Percentiles rank a stretch among this genome's conserved stretches.
Evolutionary conservation across 2,113 vertebrate genomes (phyloP).

Genomic region (Murina feae): DNA sequence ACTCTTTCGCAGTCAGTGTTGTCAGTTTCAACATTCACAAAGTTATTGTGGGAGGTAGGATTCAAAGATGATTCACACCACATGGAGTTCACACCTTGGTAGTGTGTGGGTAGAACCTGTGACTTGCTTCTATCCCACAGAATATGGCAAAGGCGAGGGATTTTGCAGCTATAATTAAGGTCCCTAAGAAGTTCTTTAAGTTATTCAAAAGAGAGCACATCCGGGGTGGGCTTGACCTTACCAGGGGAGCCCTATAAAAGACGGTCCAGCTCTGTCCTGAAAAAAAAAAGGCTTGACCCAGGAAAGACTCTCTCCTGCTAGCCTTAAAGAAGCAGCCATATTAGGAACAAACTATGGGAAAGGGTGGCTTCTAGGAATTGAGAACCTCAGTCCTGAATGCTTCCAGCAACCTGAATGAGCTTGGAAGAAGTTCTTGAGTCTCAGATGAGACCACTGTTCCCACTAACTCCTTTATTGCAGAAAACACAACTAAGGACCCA

Average conservation of each 20-base stretch:
- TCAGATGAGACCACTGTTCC: not conserved
- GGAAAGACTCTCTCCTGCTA: not conserved
- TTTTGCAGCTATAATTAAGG: conserved; percentile 9
- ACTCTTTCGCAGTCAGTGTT: not conserved
- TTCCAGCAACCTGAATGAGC: not conserved
- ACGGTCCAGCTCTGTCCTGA: not conserved
- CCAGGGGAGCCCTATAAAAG: not conserved
- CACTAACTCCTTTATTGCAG: not conserved
- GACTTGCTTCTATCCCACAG: not conserved
- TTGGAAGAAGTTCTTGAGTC: not conserved
- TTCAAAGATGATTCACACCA: not conserved
- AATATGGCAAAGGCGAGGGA: not conserved
- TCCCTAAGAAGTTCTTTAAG: not conserved
- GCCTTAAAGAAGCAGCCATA: not conserved
- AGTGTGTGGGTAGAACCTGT: not conserved
- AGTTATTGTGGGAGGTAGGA: not conserved
- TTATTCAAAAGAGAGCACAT: conserved; percentile 8
- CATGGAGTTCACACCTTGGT: not conserved
- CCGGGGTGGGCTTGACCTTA: not conserved
- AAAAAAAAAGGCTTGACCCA: not conserved
- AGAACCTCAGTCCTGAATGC: not conserved
- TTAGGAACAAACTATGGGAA: not conserved
- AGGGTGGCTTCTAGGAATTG: not conserved
- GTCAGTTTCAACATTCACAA: not conserved
- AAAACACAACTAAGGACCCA: not conserved